Evolutionary conservation across 1,140 invertebrate genomes (phyloP), one percentile per base, ranked within the genome.

Genomic region (Drosophila lini): DNA sequence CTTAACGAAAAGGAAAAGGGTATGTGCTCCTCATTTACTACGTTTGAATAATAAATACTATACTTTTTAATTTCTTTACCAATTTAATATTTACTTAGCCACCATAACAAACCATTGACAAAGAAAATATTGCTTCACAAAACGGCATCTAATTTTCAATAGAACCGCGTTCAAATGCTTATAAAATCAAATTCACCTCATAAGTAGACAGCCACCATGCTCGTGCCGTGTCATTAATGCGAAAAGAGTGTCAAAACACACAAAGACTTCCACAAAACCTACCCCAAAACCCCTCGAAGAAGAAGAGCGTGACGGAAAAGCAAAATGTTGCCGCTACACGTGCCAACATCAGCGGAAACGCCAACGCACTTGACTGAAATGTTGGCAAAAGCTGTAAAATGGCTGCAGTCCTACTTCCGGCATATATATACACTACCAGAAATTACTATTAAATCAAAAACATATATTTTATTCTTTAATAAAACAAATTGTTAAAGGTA

Each of bases 281-380:
- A 41, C 50, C 64, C 38, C 19, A 11, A 38, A 32, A 16, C 47
- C 44, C 60, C 31, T 11, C 19, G 15, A 40, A 10, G 19, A 56
- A n/a, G 34, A 44, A 56, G 44, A 65, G 45, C 62, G 57, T 67
- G 44, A 60, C 74, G 52, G 22, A 53, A 68, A 50, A 63, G 38
- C 59, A 40, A 55, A 58, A 47, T 42, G 52, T 40, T 48, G 44
- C 71, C 50, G 38, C 40, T 69, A 62, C 82, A 82, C 69, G 79
- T 81, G 74, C 45, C 79, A 55, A 42, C 65, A 38, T 38, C 65
- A 50, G 38, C 65, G 65, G 68, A 71, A 70, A 63, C 64, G 48
- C 50, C 56, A 62, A 79, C 58, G 70, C 56, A 62, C 79, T 81
- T 73, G 65, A 67, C 42, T 62, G 45, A 50, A 76, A 62, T 71